Base-by-base conservation (phyloP, 2,797 vertebrate genomes). In the Denticeps clupeoides region DNA sequence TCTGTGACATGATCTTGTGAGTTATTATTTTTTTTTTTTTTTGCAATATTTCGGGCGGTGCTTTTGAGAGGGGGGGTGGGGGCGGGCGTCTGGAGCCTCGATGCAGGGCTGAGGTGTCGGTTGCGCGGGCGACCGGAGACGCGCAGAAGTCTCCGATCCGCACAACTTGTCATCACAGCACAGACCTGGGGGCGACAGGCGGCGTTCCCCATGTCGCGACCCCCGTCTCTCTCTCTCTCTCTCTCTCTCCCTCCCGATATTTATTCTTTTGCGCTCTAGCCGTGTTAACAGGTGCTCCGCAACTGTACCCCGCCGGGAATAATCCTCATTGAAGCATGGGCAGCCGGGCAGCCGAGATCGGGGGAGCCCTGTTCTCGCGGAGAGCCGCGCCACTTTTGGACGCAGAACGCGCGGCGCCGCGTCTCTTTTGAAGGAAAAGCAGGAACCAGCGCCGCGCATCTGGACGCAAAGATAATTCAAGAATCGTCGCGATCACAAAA, bases 291-390 rank as follows among this genome's bases (percentile, higher is more conserved):
- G 66, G 66, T 67, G 66, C 65, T 59, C 65, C 57, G 41, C 47
- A 40, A 37, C 41, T 45, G n/a, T n/a, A n/a, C n/a, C n/a, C n/a
- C n/a, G n/a, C n/a, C n/a, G n/a, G n/a, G n/a, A n/a, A n/a, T n/a
- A n/a, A n/a, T n/a, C n/a, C n/a, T n/a, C n/a, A n/a, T n/a, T n/a
- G n/a, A n/a, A n/a, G n/a, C n/a, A n/a, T n/a, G n/a, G n/a, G n/a
- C n/a, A n/a, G n/a, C n/a, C n/a, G n/a, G n/a, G n/a, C n/a, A n/a
- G n/a, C n/a, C n/a, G n/a, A n/a, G 62, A 59, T 50, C 52, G 60
- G 47, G 66, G 69, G 69, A 67, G 71, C 69, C 72, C 73, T 76
- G 70, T 59, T 70, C 64, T 70, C 74, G 58, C 62, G 68, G 70
- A 68, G 47, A 56, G 48, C 54, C 28, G 25, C 46, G 58, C 45